Evolutionary conservation across 2,113 vertebrate genomes (phyloP), one percentile per base, ranked within the genome.

Genomic region (Chamaea fasciata): DNA sequence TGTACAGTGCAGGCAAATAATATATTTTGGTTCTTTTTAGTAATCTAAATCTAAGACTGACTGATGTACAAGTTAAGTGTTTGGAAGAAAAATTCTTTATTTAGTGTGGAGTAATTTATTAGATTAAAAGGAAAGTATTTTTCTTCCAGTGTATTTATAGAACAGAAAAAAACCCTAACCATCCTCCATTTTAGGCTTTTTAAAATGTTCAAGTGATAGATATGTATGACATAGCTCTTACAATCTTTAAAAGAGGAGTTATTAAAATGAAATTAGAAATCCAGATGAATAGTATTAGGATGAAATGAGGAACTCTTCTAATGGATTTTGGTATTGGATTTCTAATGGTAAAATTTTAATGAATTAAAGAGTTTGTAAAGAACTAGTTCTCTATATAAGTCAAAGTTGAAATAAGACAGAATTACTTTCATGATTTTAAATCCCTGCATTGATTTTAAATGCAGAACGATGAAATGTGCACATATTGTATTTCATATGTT

Each of bases 201-300:
- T 10, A 27, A 88, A 69, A 83, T 49, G 50, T 65, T 84, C 78
- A 80, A 82, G 49, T 83, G 68, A 67, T 90, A 95, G 70, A 77
- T 77, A 65, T 67, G 24, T 81, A 74, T 89, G 74, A 76, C 65
- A 87, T 92, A 92, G 88, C 20, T 86, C 17, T 85, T 78, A 55
- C 3, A 80, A 39, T 57, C 76, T 87, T 91, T 77, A 90, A 62
- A 90, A 93, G 47, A 63, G 23, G 11, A 33, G 52, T 80, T 93
- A 91, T 90, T 92, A 91, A 95, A 96, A 62, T 73, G 42, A 93
- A 95, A 95, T 95, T 92, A 93, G 74, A 85, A 91, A 83, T 87
- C n/a, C 5, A 13, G 37, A 86, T 93, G 59, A 94, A 94, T 71
- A 80, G 75, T 57, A 63, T 75, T 84, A 76, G 46, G 65, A 83